Conservation (phyloP, 1,140 invertebrate species). For the Halyomorpha halys region DNA sequence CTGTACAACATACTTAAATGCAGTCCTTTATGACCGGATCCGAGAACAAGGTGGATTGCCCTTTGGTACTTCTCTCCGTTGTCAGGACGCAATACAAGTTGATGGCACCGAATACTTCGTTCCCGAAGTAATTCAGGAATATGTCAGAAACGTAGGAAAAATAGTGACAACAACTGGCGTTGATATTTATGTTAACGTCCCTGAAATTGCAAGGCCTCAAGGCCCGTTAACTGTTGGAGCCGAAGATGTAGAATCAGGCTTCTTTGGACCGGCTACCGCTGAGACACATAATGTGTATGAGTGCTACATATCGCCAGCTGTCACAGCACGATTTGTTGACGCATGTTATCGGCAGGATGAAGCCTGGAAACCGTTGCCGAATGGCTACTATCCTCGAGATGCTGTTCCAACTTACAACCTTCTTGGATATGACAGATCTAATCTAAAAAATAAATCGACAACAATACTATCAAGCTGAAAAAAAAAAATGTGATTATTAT, state of each 20-base stretch:
- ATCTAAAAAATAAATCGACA: too few relatives aligned
- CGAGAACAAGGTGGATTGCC: not conserved
- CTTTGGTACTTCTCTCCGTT: not conserved
- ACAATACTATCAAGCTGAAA: too few relatives aligned
- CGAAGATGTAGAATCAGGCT: constrained; percentile 1
- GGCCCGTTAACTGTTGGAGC: not conserved
- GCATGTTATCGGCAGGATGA: not conserved
- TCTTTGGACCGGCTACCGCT: not conserved
- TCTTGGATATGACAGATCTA: too few relatives aligned
- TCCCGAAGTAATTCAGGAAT: not conserved
- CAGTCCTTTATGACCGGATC: not conserved
- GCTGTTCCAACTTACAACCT: not conserved
- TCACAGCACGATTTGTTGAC: not conserved
- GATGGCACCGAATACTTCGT: not conserved
- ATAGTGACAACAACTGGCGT: not conserved
- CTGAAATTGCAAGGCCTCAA: not conserved
- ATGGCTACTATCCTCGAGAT: not conserved
- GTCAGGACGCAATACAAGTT: not conserved
- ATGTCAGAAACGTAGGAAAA: not conserved
- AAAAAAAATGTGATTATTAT: too few relatives aligned
- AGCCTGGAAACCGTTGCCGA: not conserved
- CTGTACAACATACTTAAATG: not conserved
- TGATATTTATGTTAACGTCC: constrained; percentile 3
- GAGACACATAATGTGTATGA: constrained; percentile 16
- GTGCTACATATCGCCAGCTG: constrained; percentile 10